Evolutionary conservation across 2,888 invertebrate species (phyloP).

Genomic region (Ormyrus thymus): DNA sequence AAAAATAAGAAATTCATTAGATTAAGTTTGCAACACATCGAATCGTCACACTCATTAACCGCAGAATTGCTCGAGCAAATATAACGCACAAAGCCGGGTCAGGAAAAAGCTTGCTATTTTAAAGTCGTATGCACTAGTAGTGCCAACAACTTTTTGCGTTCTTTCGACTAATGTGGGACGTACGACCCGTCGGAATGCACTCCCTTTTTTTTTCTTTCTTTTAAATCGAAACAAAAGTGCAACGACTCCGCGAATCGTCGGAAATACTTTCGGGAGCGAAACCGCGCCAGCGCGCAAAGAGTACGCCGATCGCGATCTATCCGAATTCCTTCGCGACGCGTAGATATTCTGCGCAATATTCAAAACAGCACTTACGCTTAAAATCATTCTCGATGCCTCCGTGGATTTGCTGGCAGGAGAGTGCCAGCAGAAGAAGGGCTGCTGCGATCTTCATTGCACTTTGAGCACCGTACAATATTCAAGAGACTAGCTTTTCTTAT

Average conservation of each 20-base stretch:
- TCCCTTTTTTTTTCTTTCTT: slow-evolving; percentile 43
- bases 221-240: slow-evolving; percentile 43
- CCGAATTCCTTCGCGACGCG: not conserved
- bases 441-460: slow-evolving; percentile 35
- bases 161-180: slow-evolving; percentile 44
- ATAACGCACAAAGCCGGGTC: slow-evolving; percentile 6
- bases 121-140: slow-evolving; percentile 46
- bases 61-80: not conserved
- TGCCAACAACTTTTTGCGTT: slow-evolving; percentile 51
- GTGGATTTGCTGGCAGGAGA: not conserved
- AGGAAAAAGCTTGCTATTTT: slow-evolving; percentile 52
- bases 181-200: slow-evolving; percentile 40
- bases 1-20: no score
- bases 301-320: not conserved
- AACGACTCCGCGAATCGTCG: slow-evolving; percentile 39
- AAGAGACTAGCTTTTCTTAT: not conserved
- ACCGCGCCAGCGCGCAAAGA: not conserved
- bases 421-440: slow-evolving; percentile 7
- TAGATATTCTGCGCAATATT: not conserved
- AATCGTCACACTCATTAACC: slow-evolving; percentile 5
- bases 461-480: not conserved
- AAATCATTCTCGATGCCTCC: not conserved
- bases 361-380: not conserved
- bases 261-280: slow-evolving; percentile 39
- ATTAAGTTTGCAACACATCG: no score